Percentiles rank a stretch among this genome's conserved stretches.
phyloP scores from a whole-genome alignment of 2,888 invertebrate species.

The Tiphia femorata region DNA sequence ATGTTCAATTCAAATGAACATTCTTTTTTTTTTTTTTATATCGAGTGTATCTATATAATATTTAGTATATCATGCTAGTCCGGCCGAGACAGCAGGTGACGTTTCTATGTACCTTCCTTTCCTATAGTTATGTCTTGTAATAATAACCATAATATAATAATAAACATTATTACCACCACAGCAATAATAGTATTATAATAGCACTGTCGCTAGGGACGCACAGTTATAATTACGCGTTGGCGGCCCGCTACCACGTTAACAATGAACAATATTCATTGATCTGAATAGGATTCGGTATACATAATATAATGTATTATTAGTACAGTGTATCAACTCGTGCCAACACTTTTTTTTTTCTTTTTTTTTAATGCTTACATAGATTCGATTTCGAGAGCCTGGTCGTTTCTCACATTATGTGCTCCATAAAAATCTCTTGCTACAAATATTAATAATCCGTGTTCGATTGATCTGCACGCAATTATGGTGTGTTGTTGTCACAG shows the following conservation, averaged over 20 bases:
- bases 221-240: conserved; percentile 45
- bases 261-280: conserved; percentile 48
- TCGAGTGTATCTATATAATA: conserved; percentile 40
- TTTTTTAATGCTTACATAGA: conserved; percentile 26
- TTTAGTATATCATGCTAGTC: conserved; percentile 45
- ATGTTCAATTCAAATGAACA: conserved; percentile 52
- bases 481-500: conserved; percentile 4
- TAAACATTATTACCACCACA: conserved; percentile 62
- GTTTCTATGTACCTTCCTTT: conserved; percentile 41
- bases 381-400: conserved; percentile 29
- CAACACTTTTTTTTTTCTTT: too few species aligned
- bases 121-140: conserved; percentile 55
- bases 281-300: conserved; percentile 45
- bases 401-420: conserved; percentile 22
- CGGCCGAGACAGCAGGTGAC: conserved; percentile 44
- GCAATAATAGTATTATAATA: conserved; percentile 59
- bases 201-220: conserved; percentile 52
- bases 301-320: conserved; percentile 41
- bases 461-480: conserved; percentile 5
- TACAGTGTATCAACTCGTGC: conserved; percentile 36
- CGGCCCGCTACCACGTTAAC: conserved; percentile 51
- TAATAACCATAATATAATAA: conserved; percentile 59
- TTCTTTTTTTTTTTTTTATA: conserved; percentile 33
- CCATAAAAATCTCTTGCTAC: conserved; percentile 31
- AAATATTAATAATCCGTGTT: conserved; percentile 21